Conservation (phyloP, 2,113 vertebrate genomes). For the Melanostigma gelatinosum region DNA sequence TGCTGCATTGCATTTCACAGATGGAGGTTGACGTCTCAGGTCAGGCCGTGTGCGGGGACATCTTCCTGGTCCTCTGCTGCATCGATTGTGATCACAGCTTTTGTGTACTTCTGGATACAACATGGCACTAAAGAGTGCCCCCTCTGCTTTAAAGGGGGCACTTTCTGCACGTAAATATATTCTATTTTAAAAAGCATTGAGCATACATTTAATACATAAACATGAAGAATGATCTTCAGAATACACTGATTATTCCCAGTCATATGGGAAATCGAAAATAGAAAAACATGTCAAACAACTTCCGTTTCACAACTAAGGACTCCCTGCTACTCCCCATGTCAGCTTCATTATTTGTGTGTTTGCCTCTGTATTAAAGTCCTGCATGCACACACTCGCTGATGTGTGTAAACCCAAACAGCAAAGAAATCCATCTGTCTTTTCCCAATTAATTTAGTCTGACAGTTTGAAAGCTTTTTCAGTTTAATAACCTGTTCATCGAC, state of each 20-base stretch:
- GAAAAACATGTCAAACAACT: background rate
- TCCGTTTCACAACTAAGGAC: background rate
- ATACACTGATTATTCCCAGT: background rate
- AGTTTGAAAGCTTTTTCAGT: background rate
- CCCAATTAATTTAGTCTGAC: background rate
- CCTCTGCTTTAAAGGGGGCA: constrained; percentile 58
- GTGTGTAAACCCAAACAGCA: background rate
- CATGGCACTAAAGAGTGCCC: constrained; percentile 54
- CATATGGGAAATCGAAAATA: background rate
- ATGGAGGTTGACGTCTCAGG: constrained; percentile 39
- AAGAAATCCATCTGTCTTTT: constrained; percentile 9
- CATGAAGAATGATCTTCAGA: background rate
- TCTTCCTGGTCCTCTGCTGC: constrained; percentile 67
- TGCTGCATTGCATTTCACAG: constrained; percentile 32
- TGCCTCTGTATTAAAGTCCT: background rate
- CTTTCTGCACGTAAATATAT: no score
- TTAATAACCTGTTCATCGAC: background rate
- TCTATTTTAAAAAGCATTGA: background rate
- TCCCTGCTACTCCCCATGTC: background rate
- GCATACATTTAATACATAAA: background rate
- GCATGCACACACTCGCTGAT: background rate
- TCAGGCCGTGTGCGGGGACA: constrained; percentile 45
- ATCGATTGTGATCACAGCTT: constrained; percentile 52
- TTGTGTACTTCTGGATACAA: constrained; percentile 63
- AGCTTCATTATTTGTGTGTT: constrained; percentile 6